Evolutionary conservation across 2,113 vertebrate genomes (phyloP), one percentile per base, ranked within the genome.

Genomic region (Engystomops pustulosus): DNA sequence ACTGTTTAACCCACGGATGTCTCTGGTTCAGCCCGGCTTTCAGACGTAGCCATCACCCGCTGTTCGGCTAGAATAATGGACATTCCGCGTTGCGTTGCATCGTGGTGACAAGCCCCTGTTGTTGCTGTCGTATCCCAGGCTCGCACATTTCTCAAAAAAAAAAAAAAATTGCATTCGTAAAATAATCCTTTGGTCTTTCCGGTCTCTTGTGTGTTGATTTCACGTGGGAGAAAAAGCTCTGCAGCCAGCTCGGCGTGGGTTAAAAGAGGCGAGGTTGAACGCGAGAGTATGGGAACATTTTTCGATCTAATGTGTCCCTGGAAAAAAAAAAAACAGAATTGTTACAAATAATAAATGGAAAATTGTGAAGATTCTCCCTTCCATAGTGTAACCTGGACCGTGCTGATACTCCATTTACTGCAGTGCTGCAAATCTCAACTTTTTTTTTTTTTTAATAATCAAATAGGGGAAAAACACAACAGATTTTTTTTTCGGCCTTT

Each of bases 251-350:
- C 34, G 6, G 55, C 55, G 62, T 36, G 18, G 30, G 72, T 77
- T 84, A 77, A 51, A 30, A 68, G 82, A 77, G 82, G 53, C 60
- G 25, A 49, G 44, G 60, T 51, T 55, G n/a, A 20, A 65, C 18
- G 62, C 55, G 55, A 83, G 55, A 25, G 51, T 65, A 67, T 69
- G 72, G 62, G 83, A 79, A 84, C 74, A 78, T 84, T 41, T 76
- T 77, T 53, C 45, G 25, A 36, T 53, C 47, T 69, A 55, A 69
- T 58, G 67, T 78, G 44, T 79, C 49, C 83, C 83, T 84, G 62
- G 18, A 84, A 75, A 84, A 44, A 84, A 34, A 41, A 27, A 15
- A 69, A 20, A 77, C 27, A 41, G 27, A 17, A 65, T 32, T 34
- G 32, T 51, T 75, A 75, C 75, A 77, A 58, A 41, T 77, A 58